Evolutionary conservation across 1,140 invertebrate genomes (phyloP), one percentile per base, ranked within the genome.

Genomic region (Catajapyx aquilonaris): DNA sequence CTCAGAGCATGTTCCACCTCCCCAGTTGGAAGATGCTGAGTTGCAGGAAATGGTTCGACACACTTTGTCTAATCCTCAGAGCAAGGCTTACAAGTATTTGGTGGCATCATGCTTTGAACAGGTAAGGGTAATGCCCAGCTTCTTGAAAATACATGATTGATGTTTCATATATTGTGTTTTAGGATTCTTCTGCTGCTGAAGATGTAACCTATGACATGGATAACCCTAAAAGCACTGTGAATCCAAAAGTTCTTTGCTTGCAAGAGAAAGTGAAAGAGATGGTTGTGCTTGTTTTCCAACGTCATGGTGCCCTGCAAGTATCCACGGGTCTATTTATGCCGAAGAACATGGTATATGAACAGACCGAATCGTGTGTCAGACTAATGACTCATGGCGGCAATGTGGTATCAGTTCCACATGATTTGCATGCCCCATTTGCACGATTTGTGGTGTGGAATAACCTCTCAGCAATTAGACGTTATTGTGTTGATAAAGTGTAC

Each of bases 311-410:
- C 0, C 57, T 73, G 17, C 66, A 73, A 48, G 56, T 90, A 25
- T 56, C 63, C 1, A 77, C 81, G 0, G 80, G 83, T 0, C 52
- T 87, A 0, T 53, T 91, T 1, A 76, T 76, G 48, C 84, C 83
- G 0, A 68, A 73, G 7, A 73, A 66, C 4, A 49, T 52, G 9
- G 47, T 56, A 50, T 70, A 68, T 53, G 68, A 60, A 41, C 58
- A 56, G 42, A 61, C 56, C 1, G 64, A 75, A 17, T 65, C 69
- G 9, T 68, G 68, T 38, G 79, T 84, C 0, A 68, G 70, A 42
- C 51, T 88, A 1, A 91, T 94, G 81, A 84, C 83, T 4, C 68
- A 76, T 34, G 75, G 69, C 20, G 86, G 86, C 0, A 68, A 67
- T 39, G 67, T 91, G 7, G 76, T 88, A 19, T 68, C 71, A 19